Evolutionary conservation across 2,113 vertebrate species (phyloP).

Genomic region (Carassius gibelio): DNA sequence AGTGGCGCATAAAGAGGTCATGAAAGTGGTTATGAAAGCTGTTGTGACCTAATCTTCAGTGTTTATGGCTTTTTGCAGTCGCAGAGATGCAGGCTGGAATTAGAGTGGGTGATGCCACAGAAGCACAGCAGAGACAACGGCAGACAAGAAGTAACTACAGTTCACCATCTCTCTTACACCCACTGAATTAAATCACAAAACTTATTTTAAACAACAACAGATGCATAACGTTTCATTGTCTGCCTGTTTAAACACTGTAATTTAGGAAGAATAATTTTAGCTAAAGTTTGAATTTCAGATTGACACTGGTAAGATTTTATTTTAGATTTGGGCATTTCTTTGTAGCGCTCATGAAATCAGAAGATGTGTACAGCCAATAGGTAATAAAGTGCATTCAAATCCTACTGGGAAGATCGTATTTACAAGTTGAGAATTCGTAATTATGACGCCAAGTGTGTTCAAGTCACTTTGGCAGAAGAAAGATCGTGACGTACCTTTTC

Average conservation of each 20-base stretch:
- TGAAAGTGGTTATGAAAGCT: slow-evolving; percentile 53
- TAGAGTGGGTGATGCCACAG: slow-evolving; percentile 41
- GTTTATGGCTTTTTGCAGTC: slow-evolving; percentile 49
- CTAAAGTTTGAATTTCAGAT: neutral
- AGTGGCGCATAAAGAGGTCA: slow-evolving; percentile 44
- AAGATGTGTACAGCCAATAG: neutral
- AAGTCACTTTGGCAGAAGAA: neutral
- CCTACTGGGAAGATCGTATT: neutral
- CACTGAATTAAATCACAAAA: slow-evolving; percentile 16
- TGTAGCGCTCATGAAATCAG: neutral
- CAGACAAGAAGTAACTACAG: slow-evolving; percentile 26
- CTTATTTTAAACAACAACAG: neutral
- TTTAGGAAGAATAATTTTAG: neutral
- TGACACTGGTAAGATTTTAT: neutral
- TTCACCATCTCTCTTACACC: slow-evolving; percentile 4
- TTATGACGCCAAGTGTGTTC: neutral
- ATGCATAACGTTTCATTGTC: neutral
- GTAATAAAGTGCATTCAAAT: neutral
- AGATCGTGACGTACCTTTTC: neutral
- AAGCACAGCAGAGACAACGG: slow-evolving; percentile 26
- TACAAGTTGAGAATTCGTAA: neutral
- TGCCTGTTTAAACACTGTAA: neutral
- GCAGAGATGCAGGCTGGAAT: slow-evolving; percentile 42
- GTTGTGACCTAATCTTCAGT: slow-evolving; percentile 51
- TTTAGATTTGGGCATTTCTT: neutral